Conservation (phyloP, 2,113 vertebrate genomes). For the Gallinago media region DNA sequence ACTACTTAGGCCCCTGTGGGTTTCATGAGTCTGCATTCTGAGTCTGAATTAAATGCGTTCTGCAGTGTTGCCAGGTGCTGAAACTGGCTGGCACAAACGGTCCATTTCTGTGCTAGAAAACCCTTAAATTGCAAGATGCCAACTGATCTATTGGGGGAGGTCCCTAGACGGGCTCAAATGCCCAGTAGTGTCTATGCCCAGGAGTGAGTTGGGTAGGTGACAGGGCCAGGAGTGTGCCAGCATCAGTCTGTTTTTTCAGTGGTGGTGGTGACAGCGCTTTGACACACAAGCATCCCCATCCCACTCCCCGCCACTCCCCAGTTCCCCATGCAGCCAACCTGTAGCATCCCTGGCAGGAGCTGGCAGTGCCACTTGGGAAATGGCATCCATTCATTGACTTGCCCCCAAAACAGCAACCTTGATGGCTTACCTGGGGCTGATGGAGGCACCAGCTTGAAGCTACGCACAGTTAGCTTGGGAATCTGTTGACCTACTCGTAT, state of each 20-base stretch:
- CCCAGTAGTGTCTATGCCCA: background rate
- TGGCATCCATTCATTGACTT: background rate
- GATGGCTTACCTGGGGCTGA: background rate
- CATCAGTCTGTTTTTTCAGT: background rate
- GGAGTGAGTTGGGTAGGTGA: background rate
- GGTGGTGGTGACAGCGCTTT: background rate
- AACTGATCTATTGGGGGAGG: accelerated
- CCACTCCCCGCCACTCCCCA: accelerated
- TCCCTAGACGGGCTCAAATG: accelerated
- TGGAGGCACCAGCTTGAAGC: background rate
- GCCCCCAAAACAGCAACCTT: background rate
- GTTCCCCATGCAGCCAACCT: accelerated
- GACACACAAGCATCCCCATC: too few relatives aligned
- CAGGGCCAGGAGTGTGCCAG: background rate
- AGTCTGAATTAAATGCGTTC: background rate
- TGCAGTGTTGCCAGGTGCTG: background rate
- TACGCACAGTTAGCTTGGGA: background rate
- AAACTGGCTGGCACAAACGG: background rate
- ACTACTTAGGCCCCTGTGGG: background rate
- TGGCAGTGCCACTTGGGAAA: background rate
- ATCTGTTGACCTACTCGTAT: accelerated
- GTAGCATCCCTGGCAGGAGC: background rate
- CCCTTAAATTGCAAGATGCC: background rate
- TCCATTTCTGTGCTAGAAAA: background rate
- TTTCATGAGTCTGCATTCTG: background rate